Evolutionary conservation across 1,140 invertebrate genomes (phyloP), one percentile per base, ranked within the genome.

Genomic region (Temnothorax curvispinosus): DNA sequence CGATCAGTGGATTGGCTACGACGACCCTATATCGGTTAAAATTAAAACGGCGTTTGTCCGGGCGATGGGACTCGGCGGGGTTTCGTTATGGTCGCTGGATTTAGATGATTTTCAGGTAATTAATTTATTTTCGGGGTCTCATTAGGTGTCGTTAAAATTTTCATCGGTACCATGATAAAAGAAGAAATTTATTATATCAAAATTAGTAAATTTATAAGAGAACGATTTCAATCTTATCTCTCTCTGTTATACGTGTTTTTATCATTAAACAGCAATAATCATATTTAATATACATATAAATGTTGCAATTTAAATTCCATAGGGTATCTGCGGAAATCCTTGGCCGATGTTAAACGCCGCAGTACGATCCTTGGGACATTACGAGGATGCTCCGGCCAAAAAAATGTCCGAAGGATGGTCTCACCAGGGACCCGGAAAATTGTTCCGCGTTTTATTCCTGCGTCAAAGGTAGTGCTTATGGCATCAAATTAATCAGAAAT

Each of bases 1-100:
- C 11, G 96, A 98, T 91, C 98, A 98, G 90, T 99, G 98, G 98
- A 96, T 98, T 60, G 97, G 97, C 1, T 98, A 97, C 91, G 98
- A 99, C 86, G 97, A 98, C 91, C 95, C 96, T 0, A 94, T 96
- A 21, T 96, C 97, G 47, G 95, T 98, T 38, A 95, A 96, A 80
- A 96, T 96, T 86, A 98, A 98, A 96, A 96, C 97, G 91, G 95
- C 96, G 4, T 98, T 97, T 87, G 94, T 97, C 3, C 96, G 96
- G 86, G 96, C 96, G 15, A 94, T 95, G 71, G 96, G 95, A 80
- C 94, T 97, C 41, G 97, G 96, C 7, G 97, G 97, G 18, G 96
- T 96, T 11, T 97, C 97, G 38, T 95, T 97, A 0, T 97, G 96
- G 96, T 96, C 97, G 4, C 94, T 97, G 7, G 97, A 97, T 91